These are phyloP conservation scores for Zapus hudsonius DNA, from an alignment of 2,113 vertebrate genomes.

Conservation along the genomic window DNA sequence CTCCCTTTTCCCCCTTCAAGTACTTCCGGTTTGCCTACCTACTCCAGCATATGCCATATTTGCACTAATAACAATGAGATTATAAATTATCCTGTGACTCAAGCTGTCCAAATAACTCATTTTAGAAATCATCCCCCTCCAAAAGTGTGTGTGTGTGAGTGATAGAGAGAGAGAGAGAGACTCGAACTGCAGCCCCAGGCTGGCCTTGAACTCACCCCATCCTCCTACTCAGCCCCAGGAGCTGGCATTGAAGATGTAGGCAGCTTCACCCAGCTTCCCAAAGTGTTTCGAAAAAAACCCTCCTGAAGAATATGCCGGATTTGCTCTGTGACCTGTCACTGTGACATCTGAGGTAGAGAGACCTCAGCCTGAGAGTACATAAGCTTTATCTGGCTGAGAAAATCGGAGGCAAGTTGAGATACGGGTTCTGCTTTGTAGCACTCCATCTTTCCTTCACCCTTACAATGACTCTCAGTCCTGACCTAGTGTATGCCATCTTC, in stretches of 20 bases:
- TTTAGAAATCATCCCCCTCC: not conserved
- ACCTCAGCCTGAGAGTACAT: not conserved
- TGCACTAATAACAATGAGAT: not conserved
- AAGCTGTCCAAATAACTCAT: not conserved
- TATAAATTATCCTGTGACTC: not conserved
- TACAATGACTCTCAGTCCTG: not conserved
- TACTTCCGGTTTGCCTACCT: not conserved
- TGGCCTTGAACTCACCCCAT: no score
- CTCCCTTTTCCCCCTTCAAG: not conserved
- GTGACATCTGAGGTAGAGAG: not conserved
- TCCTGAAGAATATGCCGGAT: not conserved
- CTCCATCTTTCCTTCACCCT: not conserved
- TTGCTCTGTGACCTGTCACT: not conserved
- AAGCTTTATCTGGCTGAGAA: not conserved
- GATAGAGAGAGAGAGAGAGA: no score
- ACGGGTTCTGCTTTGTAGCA: not conserved
- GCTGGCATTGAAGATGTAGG: no score
- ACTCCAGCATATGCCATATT: not conserved
- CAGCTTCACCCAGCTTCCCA: not conserved
- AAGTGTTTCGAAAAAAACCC: not conserved
- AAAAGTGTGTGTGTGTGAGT: not conserved
- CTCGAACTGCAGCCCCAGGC: no score
- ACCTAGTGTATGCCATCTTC: no score
- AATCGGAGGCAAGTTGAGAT: not conserved
- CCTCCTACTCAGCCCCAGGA: no score